phyloP scores from a whole-genome alignment of 2,113 vertebrate genomes.

The Lethenteron camtschaticum region DNA sequence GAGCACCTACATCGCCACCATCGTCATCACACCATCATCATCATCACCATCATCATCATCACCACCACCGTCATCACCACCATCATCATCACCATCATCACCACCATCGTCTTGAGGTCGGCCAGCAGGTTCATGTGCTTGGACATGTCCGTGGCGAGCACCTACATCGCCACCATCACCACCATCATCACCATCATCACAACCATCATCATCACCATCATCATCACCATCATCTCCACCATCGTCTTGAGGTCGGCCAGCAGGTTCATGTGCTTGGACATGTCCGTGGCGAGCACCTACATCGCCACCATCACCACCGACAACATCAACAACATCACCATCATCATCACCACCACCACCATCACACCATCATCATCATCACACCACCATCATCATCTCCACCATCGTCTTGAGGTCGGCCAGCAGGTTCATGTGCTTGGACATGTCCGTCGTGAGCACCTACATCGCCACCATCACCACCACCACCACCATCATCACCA shows the following conservation, averaged over 20 bases:
- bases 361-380: constrained; percentile 27
- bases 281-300: constrained; percentile 85
- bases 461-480: constrained; percentile 13
- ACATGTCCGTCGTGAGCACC: constrained; percentile 96
- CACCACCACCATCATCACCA: too few relatives aligned
- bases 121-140: constrained; percentile 94
- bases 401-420: constrained; percentile 97
- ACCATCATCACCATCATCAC: too few relatives aligned
- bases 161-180: constrained; percentile 22
- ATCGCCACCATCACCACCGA: too few relatives aligned
- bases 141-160: constrained; percentile 93
- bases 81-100: constrained; percentile 95
- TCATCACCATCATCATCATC: too few relatives aligned
- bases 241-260: constrained; percentile 88
- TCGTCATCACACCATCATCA: too few relatives aligned
- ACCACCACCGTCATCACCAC: constrained; percentile 17
- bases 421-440: constrained; percentile 89
- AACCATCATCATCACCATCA: too few relatives aligned
- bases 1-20: constrained; percentile 35
- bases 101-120: constrained; percentile 93
- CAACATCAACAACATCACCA: too few relatives aligned
- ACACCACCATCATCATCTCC: constrained; percentile 94
- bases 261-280: constrained; percentile 97
- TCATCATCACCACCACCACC: too few relatives aligned
- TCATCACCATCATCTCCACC: constrained; percentile 49